Evolutionary conservation across 2,888 invertebrate genomes (phyloP), one percentile per base, ranked within the genome.

Genomic region (Platerodrilus igneus): DNA sequence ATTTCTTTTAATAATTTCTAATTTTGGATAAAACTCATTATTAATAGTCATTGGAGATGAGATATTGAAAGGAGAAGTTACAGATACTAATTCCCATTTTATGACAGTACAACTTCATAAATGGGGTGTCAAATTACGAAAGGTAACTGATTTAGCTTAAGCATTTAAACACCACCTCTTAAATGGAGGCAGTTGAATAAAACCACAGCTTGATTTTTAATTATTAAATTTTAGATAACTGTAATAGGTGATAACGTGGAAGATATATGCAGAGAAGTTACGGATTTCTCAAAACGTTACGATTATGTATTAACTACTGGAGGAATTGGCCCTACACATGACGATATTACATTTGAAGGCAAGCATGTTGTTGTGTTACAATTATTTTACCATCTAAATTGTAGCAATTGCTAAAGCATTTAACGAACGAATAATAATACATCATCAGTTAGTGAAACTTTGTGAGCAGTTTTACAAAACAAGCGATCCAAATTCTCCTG

Each of bases 311-410:
- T 86, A 38, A 86, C 86, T 0, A 76, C 83, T 1, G 86, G 86
- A 11, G 86, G 86, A 18, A 78, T 86, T 44, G 86, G 86, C 8
- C 85, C 85, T 1, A 86, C 86, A 9, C 85, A 86, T 61, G 86
- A 86, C 66, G 86, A 86, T 63, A 70, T 82, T 52, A 86, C 86
- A 1, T 84, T 79, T 66, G 78, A 79, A 70, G 83, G 83, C 64
- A 28, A 9, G 22, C 16, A 14, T 37, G 9, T 19, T 37, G 23
- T 27, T 19, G 27, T 26, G 35, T 2, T 19, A 7, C 31, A 11
- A 32, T 32, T 38, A 27, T 37, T 41, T 37, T 37, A 4, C 20
- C 30, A 32, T 8, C 20, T 17, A 17, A 29, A 33, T 62, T 64
- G 11, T 50, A 75, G 74, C 69, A 37, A 70, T 76, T n/a, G 75